These are phyloP conservation scores for Melitaea cinxia DNA, from an alignment of 1,140 invertebrate genomes.

Conservation along the genomic window DNA sequence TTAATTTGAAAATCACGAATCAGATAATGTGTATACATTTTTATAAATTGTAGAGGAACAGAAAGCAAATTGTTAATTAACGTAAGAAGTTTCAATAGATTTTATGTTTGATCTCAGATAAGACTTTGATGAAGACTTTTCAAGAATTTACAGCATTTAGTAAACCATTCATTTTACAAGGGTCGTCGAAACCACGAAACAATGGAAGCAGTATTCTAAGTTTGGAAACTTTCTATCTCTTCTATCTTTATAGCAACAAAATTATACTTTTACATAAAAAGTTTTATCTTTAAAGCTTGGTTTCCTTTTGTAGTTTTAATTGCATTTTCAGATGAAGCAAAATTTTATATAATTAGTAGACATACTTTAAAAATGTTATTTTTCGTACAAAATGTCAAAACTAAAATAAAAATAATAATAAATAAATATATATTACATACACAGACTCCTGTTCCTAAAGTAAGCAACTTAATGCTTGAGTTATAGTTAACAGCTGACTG, in stretches of 20 bases:
- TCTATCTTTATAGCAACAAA: slow-evolving; percentile 18
- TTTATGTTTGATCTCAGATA: slow-evolving; percentile 24
- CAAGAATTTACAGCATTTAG: slow-evolving; percentile 25
- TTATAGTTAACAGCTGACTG: too few relatives aligned
- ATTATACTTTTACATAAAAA: slow-evolving; percentile 24
- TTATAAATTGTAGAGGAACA: background rate
- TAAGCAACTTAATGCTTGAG: too few relatives aligned
- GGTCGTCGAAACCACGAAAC: slow-evolving; percentile 16
- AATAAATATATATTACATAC: too few relatives aligned
- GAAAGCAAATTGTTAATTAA: slow-evolving; percentile 9
- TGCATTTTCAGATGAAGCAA: slow-evolving; percentile 14
- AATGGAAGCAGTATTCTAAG: slow-evolving; percentile 20
- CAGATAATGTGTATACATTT: background rate
- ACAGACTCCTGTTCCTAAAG: too few relatives aligned
- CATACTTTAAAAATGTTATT: background rate
- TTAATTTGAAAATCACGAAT: background rate
- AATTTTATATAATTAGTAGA: background rate
- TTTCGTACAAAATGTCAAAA: background rate
- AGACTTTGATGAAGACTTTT: slow-evolving; percentile 20
- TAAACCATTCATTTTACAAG: slow-evolving; percentile 24
- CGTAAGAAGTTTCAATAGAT: slow-evolving; percentile 14
- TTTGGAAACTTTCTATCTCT: slow-evolving; percentile 18
- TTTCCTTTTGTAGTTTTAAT: slow-evolving; percentile 18
- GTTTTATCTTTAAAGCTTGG: slow-evolving; percentile 16
- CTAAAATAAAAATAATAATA: background rate